Percentiles rank a stretch among this genome's conserved stretches.
phyloP scores from a whole-genome alignment of 2,888 invertebrate genomes.

The Scaptomyza caliginosa region DNA sequence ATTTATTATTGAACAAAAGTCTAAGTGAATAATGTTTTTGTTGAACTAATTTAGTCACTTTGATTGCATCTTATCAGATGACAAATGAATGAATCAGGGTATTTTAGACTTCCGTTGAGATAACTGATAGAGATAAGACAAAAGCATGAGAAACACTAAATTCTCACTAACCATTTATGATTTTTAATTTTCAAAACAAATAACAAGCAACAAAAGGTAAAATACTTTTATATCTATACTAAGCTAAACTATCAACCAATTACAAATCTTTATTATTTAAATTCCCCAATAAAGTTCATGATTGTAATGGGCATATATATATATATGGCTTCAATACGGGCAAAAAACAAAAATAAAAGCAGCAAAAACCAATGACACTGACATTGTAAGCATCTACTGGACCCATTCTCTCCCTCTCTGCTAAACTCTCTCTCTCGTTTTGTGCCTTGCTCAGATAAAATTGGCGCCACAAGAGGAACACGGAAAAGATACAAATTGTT shows the following conservation, averaged over 20 bases:
- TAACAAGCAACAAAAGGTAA: neutral
- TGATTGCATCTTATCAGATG: constrained; percentile 11
- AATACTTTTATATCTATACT: too few relatives aligned
- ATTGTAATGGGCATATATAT: constrained; percentile 32
- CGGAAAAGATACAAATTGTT: constrained; percentile 43
- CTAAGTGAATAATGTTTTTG: neutral
- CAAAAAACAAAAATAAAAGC: constrained; percentile 9
- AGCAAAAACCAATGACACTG: constrained; percentile 64
- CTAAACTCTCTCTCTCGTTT: neutral
- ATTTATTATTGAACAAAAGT: neutral
- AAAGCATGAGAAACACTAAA: too few relatives aligned
- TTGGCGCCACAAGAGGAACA: constrained; percentile 54
- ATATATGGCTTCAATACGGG: constrained; percentile 44
- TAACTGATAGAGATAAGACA: constrained; percentile 17
- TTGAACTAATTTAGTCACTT: constrained; percentile 9
- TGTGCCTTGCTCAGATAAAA: constrained; percentile 30
- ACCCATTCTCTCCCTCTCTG: constrained; percentile 22
- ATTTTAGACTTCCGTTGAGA: constrained; percentile 12
- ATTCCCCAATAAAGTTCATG: neutral
- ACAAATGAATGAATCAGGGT: constrained; percentile 22
- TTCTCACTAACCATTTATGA: neutral
- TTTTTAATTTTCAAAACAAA: neutral
- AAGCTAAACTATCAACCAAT: neutral
- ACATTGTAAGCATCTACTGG: constrained; percentile 58
- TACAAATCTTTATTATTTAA: neutral